Evolutionary conservation across 1,140 invertebrate genomes (phyloP).

Genomic region (Chrysomallon squamiferum): DNA sequence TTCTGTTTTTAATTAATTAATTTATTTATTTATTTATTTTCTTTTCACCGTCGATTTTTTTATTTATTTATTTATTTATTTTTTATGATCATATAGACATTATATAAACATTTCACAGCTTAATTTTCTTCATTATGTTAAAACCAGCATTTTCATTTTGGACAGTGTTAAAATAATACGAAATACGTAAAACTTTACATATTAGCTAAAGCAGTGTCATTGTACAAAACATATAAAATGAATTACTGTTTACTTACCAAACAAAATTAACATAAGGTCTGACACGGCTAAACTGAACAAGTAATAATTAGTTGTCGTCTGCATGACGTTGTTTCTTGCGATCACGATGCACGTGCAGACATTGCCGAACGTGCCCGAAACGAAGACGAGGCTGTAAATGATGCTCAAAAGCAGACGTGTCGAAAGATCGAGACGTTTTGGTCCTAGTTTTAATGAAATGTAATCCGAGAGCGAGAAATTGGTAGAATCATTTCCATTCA

Average conservation of each 20-base stretch:
- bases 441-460: conserved; percentile 20
- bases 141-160: too few species aligned
- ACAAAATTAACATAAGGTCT: conserved; percentile 81
- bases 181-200: too few species aligned
- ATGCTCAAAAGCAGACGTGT: conserved; percentile 31
- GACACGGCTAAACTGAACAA: conserved; percentile 91
- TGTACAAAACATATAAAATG: conserved; percentile 4
- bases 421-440: conserved; percentile 21
- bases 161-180: too few species aligned
- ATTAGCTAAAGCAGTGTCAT: too few species aligned
- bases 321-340: conserved; percentile 69
- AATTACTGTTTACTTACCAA: conserved; percentile 60
- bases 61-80: too few species aligned
- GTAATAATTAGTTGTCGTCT: conserved; percentile 81
- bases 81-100: too few species aligned
- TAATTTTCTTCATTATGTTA: too few species aligned
- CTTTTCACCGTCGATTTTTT: too few species aligned
- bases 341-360: conserved; percentile 57
- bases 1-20: too few species aligned
- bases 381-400: conserved; percentile 52
- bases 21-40: too few species aligned
- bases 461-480: conserved; percentile 1
- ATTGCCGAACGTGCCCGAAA: conserved; percentile 53
- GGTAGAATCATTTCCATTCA: too few species aligned
- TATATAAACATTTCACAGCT: too few species aligned